A percentile compares a stretch with the other conserved stretches of the same genome.
Evolutionary conservation across 2,888 invertebrate genomes (phyloP).

Genomic region (Spilarctia lutea): DNA sequence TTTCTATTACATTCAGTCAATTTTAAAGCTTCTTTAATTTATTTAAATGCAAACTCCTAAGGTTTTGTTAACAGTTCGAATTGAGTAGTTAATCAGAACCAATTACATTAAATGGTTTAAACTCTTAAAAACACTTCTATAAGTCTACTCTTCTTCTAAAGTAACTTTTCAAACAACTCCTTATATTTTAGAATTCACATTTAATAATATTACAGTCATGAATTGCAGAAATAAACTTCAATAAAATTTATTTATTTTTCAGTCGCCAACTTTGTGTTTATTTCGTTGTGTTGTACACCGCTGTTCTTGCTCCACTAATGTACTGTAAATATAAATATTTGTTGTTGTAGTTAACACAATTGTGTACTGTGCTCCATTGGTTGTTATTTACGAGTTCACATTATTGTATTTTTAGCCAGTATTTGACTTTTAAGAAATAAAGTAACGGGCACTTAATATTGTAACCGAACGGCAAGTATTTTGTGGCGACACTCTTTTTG

Average conservation of each 20-base stretch:
- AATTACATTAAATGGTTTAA: neutral
- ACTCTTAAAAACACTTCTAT: neutral
- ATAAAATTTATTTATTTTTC: neutral
- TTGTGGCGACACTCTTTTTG: too few species aligned
- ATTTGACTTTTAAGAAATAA: neutral
- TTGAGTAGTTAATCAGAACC: neutral
- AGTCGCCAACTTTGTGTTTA: neutral
- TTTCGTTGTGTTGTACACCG: neutral
- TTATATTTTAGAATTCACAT: neutral
- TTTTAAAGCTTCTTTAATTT: neutral
- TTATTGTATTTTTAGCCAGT: neutral
- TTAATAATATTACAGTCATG: neutral
- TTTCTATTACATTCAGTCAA: neutral
- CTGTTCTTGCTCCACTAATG: neutral
- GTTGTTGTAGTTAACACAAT: neutral
- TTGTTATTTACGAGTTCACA: neutral
- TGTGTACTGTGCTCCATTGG: neutral
- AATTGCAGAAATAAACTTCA: neutral
- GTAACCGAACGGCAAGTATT: too few species aligned
- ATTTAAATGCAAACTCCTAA: neutral
- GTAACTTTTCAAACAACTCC: neutral
- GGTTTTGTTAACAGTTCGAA: neutral
- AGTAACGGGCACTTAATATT: neutral
- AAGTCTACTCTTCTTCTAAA: neutral
- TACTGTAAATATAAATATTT: constrained; percentile 5